Base-by-base conservation (phyloP, 2,797 vertebrate genomes). In the Delichon dasypus region DNA sequence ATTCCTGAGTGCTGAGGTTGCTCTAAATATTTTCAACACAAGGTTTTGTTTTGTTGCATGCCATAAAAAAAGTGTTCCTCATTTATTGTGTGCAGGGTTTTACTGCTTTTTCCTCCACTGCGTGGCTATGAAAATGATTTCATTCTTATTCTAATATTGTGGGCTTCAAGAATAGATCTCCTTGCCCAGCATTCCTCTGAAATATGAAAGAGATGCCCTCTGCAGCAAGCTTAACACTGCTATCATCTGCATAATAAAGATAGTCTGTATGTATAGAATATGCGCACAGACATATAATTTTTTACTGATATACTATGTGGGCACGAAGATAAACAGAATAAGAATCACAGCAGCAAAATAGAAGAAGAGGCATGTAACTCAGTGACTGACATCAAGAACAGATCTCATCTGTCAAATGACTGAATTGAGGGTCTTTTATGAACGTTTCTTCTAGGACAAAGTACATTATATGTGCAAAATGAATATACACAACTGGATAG, bases 171-270 rank as follows among this genome's bases (percentile, higher is more conserved):
- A 96, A 94, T 44, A 72, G 75, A 73, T 91, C 81, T 88, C 38
- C 58, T 89, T 90, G 90, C 85, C 67, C 55, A 47, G 42, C 20
- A 29, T 83, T 85, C 40, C 71, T 86, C 58, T 92, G 80, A 95
- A 94, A 92, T 88, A 89, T 86, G 73, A 93, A 94, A 84, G 58
- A 85, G 57, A 87, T 78, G 73, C 61, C 78, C 82, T 93, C 88
- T 90, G 60, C 76, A 95, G 85, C 82, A 54, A 79, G 76, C 70
- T 88, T 91, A 91, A 73, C 73, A 51, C 34, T 81, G 51, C 38
- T 90, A 61, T 89, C 85, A 95, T 96, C 96, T 97, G 94, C 95
- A 95, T 96, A 97, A 95, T 95, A 96, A 95, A 96, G 95, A 95
- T 86, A 89, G 87, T 19, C 70, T 48, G 44, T n/a, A 89, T 91